These are phyloP conservation scores for Aphrophora alni DNA, from an alignment of 2,888 invertebrate species.

Conservation along the genomic window DNA sequence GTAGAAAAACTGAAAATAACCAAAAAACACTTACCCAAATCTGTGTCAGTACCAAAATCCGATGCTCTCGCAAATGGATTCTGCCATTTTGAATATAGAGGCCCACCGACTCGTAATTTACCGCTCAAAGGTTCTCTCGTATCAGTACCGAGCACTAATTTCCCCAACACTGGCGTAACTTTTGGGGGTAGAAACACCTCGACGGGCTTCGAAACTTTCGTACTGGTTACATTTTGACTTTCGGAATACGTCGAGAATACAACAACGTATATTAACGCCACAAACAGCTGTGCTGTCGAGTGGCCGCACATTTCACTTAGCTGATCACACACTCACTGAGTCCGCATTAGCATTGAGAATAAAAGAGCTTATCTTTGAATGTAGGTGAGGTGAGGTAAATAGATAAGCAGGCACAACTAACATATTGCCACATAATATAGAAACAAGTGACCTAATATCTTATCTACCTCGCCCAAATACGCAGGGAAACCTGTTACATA, in stretches of 20 bases:
- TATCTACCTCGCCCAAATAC: background rate
- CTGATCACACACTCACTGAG: background rate
- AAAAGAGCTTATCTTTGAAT: background rate
- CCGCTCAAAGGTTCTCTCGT: background rate
- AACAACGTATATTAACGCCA: background rate
- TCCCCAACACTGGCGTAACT: background rate
- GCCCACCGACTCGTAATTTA: too few species aligned
- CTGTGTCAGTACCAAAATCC: too few species aligned
- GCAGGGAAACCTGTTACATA: background rate
- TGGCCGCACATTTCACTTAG: background rate
- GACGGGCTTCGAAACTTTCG: background rate
- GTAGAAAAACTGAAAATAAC: too few species aligned
- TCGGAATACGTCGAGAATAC: background rate
- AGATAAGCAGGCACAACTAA: background rate
- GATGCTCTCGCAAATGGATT: too few species aligned
- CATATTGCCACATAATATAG: background rate
- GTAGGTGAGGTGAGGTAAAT: background rate
- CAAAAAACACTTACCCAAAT: too few species aligned
- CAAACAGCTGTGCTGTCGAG: background rate
- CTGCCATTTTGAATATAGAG: too few species aligned
- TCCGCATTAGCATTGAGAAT: background rate
- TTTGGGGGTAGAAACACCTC: background rate
- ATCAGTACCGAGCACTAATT: background rate
- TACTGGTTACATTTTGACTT: background rate
- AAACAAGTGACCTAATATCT: background rate